Evolutionary conservation across 2,888 invertebrate species (phyloP).

Genomic region (Diplolepis rosae): DNA sequence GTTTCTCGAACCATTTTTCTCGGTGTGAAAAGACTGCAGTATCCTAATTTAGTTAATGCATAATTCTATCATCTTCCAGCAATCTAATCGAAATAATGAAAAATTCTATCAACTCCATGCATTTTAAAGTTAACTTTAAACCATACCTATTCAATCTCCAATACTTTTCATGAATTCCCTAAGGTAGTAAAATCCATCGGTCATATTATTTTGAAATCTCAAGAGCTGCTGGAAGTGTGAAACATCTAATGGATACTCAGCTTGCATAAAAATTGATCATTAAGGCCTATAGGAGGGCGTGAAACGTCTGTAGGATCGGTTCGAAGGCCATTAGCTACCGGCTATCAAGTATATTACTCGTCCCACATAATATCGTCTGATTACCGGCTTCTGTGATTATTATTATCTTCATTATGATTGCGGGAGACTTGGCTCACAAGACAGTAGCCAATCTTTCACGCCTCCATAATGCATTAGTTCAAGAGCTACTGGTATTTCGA

Average conservation of each 20-base stretch:
- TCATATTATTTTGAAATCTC: neutral
- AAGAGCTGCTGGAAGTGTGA: neutral
- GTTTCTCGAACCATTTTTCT: no score
- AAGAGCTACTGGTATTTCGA: conserved; percentile 18
- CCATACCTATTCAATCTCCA: no score
- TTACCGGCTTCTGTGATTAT: conserved; percentile 25
- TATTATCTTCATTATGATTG: conserved; percentile 39
- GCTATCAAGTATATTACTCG: conserved; percentile 50
- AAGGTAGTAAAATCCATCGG: neutral
- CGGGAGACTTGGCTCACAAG: conserved; percentile 35
- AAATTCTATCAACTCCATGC: no score
- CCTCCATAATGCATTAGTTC: conserved; percentile 39
- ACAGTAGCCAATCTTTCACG: conserved; percentile 43
- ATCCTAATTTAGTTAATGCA: no score
- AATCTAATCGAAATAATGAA: no score
- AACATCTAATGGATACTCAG: conserved; percentile 38
- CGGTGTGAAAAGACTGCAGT: no score
- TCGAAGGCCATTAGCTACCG: conserved; percentile 66
- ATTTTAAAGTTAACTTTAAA: no score
- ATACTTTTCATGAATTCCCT: no score
- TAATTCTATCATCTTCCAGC: no score
- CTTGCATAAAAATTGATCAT: conserved; percentile 62
- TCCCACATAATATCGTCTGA: conserved; percentile 52
- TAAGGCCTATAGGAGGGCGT: conserved; percentile 36
- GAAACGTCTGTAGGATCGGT: conserved; percentile 29